A percentile compares a stretch with the other conserved stretches of the same genome.
Evolutionary conservation across 2,797 vertebrate species (phyloP).

Genomic region (Atherinosoma microstoma): DNA sequence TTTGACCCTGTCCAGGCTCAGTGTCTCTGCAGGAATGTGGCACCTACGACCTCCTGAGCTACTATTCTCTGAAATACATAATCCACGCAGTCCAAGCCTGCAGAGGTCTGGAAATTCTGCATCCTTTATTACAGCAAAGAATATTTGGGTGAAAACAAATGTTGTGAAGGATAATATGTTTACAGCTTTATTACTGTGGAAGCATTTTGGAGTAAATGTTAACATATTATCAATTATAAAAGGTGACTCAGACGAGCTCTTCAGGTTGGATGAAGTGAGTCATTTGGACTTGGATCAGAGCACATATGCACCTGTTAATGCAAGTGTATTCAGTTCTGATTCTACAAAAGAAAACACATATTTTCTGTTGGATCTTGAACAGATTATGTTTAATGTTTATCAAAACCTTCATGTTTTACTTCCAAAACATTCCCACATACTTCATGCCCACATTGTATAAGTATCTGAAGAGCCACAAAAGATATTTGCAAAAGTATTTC

Average conservation of each 20-base stretch:
- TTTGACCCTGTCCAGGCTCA: constrained; percentile 46
- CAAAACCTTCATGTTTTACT: constrained; percentile 11
- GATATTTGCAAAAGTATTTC: constrained; percentile 11
- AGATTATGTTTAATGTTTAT: constrained; percentile 10
- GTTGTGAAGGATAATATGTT: neutral
- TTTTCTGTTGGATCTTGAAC: constrained; percentile 3
- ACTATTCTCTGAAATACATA: constrained; percentile 31
- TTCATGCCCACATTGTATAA: constrained; percentile 30
- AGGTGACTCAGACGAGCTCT: neutral
- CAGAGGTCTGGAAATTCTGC: constrained; percentile 18
- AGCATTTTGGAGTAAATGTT: constrained; percentile 19
- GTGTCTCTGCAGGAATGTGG: constrained; percentile 63
- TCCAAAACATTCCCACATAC: constrained; percentile 16
- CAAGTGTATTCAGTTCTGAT: neutral
- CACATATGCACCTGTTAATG: neutral
- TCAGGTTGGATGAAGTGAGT: constrained; percentile 10
- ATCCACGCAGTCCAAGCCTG: constrained; percentile 13
- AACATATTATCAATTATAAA: constrained; percentile 10
- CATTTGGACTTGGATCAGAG: neutral
- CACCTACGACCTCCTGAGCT: constrained; percentile 48
- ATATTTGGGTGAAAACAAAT: neutral
- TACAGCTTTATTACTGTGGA: constrained; percentile 8
- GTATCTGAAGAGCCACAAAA: constrained; percentile 24
- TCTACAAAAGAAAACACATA: constrained; percentile 7
- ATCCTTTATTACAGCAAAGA: constrained; percentile 27